Conservation (phyloP, 1,140 invertebrate genomes). For the Drosophila nebulosa region DNA sequence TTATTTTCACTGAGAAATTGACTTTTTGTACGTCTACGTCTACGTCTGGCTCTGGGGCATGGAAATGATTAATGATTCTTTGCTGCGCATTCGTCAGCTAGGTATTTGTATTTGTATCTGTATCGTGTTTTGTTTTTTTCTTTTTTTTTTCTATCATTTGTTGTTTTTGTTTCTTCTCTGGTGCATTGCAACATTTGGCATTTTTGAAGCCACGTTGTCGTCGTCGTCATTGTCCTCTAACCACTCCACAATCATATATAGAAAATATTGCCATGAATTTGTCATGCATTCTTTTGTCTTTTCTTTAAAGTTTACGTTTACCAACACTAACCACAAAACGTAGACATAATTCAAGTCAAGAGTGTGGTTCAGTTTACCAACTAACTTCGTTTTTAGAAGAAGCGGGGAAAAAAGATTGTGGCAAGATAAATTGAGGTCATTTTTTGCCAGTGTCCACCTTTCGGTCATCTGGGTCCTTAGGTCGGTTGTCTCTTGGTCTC, state of each 20-base stretch:
- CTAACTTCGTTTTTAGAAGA: constrained; percentile 15
- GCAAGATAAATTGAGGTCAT: constrained; percentile 80
- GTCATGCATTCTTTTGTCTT: constrained; percentile 29
- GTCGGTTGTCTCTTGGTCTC: constrained; percentile 33
- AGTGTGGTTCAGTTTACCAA: constrained; percentile 8
- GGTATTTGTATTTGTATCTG: constrained; percentile 45
- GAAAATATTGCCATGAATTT: constrained; percentile 62
- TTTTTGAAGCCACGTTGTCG: constrained; percentile 57
- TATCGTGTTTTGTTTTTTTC: constrained; percentile 1
- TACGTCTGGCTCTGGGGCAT: constrained; percentile 53
- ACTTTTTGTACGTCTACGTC: constrained; percentile 66
- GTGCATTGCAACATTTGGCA: constrained; percentile 62
- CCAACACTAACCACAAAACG: constrained; percentile 48
- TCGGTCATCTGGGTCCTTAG: constrained; percentile 50
- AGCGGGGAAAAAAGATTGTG: constrained; percentile 18
- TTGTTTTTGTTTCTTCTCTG: constrained; percentile 33
- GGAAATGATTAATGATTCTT: constrained; percentile 79
- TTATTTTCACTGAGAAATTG: constrained; percentile 81
- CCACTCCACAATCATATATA: constrained; percentile 3
- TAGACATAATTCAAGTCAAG: constrained; percentile 69
- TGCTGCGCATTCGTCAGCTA: constrained; percentile 69
- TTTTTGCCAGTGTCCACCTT: constrained; percentile 65
- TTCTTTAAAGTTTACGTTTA: constrained; percentile 57
- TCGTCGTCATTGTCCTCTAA: constrained; percentile 34
- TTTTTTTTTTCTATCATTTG: constrained; percentile 16